Evolutionary conservation across 2,113 vertebrate genomes (phyloP).

Genomic region (Alces alces): DNA sequence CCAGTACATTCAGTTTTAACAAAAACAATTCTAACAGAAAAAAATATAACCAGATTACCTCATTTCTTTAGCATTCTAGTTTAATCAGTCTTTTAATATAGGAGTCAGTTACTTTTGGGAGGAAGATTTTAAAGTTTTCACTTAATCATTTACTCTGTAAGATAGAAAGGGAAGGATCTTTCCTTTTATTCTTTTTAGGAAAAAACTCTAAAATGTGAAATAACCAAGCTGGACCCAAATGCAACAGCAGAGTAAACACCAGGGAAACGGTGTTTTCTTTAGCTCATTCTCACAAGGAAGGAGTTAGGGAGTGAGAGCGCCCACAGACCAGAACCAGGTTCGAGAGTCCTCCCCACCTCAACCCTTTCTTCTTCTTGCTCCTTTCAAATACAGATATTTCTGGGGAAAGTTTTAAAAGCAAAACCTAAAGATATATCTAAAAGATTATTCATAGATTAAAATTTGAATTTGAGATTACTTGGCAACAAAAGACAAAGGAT

Average conservation of each 20-base stretch:
- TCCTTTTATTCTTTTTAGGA: background rate
- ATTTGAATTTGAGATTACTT: slow-evolving; percentile 11
- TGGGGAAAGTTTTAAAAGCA: background rate
- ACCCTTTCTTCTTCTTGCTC: background rate
- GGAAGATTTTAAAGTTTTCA: background rate
- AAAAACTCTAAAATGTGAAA: background rate
- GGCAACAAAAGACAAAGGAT: background rate
- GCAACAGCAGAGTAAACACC: background rate
- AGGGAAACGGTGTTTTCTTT: background rate
- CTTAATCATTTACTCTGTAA: background rate
- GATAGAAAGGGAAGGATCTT: background rate
- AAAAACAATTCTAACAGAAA: background rate
- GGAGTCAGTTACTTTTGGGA: background rate
- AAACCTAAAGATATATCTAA: background rate
- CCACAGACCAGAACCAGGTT: background rate
- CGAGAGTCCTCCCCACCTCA: background rate
- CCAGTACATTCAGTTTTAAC: background rate
- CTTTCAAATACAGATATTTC: slow-evolving; percentile 10
- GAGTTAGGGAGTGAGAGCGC: background rate
- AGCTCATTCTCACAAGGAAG: background rate
- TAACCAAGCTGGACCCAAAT: background rate
- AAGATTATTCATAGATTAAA: background rate
- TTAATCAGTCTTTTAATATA: slow-evolving; percentile 2
- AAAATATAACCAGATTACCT: background rate
- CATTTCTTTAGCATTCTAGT: slow-evolving; percentile 4